These are phyloP conservation scores for Helicoverpa zea DNA, from an alignment of 1,140 invertebrate genomes.

Conservation along the genomic window DNA sequence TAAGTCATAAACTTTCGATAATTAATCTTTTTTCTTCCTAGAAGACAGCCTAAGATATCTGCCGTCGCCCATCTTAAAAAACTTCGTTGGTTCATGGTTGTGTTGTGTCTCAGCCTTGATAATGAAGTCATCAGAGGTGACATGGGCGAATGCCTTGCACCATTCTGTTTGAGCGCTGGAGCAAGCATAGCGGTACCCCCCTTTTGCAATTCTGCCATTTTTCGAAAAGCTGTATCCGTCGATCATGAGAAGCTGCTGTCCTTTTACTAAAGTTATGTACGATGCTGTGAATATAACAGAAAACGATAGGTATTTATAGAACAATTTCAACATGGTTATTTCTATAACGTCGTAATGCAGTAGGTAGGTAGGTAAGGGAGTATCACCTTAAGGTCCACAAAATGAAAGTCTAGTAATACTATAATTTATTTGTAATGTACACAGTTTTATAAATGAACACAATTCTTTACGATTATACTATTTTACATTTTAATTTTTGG, in stretches of 20 bases:
- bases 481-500: no score
- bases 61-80: background rate
- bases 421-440: no score
- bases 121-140: constrained; percentile 18
- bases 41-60: background rate
- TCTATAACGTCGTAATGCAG: no score
- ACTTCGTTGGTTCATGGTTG: constrained; percentile 53
- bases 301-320: no score
- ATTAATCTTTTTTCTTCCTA: background rate
- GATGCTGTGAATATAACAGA: no score
- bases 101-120: constrained; percentile 49
- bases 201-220: background rate
- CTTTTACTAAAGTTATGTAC: no score
- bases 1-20: background rate
- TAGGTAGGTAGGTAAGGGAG: no score
- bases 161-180: background rate
- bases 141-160: constrained; percentile 50
- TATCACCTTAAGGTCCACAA: no score
- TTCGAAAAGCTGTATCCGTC: background rate
- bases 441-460: no score
- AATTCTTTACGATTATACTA: no score
- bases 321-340: no score
- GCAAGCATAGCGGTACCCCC: constrained; percentile 51
- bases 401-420: no score
- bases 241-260: background rate